phyloP scores from a whole-genome alignment of 2,113 vertebrate genomes.

The Astatotilapia flaviijosephi region DNA sequence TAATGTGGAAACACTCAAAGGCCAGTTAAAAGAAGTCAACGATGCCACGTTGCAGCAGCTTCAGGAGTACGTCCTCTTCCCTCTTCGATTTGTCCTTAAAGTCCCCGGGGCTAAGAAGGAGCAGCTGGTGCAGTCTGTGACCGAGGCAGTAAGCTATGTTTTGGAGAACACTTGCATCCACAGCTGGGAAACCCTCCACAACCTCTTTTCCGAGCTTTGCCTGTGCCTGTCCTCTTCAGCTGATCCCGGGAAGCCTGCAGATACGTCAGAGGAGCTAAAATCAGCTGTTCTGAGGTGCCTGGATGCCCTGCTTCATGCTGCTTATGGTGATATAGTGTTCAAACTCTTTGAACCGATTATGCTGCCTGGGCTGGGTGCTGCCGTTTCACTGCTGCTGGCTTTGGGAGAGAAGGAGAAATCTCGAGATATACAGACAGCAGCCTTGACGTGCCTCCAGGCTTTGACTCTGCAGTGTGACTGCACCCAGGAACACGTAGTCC shows the following conservation, averaged over 20 bases:
- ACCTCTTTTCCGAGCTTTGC: constrained; percentile 86
- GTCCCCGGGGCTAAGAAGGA: constrained; percentile 76
- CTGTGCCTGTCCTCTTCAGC: constrained; percentile 75
- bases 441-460: constrained; percentile 79
- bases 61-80: constrained; percentile 92
- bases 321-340: constrained; percentile 74
- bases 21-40: constrained; percentile 69
- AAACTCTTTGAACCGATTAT: constrained; percentile 77
- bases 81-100: constrained; percentile 84
- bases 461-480: constrained; percentile 83
- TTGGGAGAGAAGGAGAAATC: constrained; percentile 82
- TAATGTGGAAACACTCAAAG: constrained; percentile 74
- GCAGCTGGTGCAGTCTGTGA: constrained; percentile 72
- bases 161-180: constrained; percentile 79
- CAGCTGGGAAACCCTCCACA: constrained; percentile 77
- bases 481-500: constrained; percentile 52
- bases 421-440: constrained; percentile 74
- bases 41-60: constrained; percentile 84
- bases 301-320: constrained; percentile 78
- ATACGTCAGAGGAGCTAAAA: constrained; percentile 83
- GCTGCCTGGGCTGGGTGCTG: constrained; percentile 84
- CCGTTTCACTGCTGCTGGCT: constrained; percentile 80
- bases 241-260: constrained; percentile 58
- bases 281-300: constrained; percentile 73
- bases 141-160: constrained; percentile 76